These are phyloP conservation scores for Triops cancriformis DNA, from an alignment of 1,140 invertebrate genomes.

Conservation along the genomic window DNA sequence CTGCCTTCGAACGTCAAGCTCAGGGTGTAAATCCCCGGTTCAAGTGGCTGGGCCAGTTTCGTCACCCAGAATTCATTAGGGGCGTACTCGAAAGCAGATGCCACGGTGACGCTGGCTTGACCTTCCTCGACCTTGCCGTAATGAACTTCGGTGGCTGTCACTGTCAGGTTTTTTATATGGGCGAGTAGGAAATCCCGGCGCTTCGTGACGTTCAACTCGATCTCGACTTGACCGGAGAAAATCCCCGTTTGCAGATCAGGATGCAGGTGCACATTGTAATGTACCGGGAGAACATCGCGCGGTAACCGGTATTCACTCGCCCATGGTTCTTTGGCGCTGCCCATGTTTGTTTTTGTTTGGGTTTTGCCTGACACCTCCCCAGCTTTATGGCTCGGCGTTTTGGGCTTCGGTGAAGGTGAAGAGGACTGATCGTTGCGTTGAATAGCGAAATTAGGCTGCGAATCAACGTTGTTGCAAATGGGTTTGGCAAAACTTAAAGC, in stretches of 20 bases:
- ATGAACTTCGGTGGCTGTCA: conserved; percentile 41
- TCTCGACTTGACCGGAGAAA: conserved; percentile 62
- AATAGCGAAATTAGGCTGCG: neutral
- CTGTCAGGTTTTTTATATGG: conserved; percentile 56
- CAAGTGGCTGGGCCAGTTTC: conserved; percentile 43
- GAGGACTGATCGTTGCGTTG: neutral
- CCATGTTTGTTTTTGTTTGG: conserved; percentile 15
- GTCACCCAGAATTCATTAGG: conserved; percentile 60
- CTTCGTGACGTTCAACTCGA: conserved; percentile 52
- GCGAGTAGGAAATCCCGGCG: conserved; percentile 55
- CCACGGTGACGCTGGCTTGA: conserved; percentile 34
- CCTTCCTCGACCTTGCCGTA: conserved; percentile 34
- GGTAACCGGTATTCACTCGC: conserved; percentile 39
- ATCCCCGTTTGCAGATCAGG: conserved; percentile 59
- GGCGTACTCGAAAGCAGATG: conserved; percentile 43
- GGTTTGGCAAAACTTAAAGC: neutral
- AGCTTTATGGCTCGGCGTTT: neutral
- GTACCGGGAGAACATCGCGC: conserved; percentile 37
- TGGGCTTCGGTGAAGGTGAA: neutral
- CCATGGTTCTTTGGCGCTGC: conserved; percentile 37
- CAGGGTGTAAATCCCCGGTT: conserved; percentile 52
- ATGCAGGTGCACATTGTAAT: conserved; percentile 62
- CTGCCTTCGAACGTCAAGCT: conserved; percentile 58
- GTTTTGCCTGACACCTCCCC: neutral
- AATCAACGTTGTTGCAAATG: conserved; percentile 9